These are phyloP conservation scores for Zosterops japonicus DNA, from an alignment of 2,113 vertebrate genomes.

Conservation along the genomic window DNA sequence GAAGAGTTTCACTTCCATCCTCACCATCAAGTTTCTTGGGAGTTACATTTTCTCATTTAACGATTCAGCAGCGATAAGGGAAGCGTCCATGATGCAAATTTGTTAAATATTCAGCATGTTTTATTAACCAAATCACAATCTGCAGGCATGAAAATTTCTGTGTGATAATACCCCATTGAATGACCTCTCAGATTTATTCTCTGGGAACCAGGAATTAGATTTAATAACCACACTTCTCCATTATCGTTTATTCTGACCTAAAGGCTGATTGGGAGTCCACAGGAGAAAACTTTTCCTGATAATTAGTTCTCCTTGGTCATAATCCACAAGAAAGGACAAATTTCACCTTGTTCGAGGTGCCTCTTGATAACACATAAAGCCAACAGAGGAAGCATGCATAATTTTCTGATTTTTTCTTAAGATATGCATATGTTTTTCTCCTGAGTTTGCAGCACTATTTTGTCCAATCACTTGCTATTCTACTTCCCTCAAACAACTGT, in stretches of 20 bases:
- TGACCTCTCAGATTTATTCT: constrained; percentile 71
- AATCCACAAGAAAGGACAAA: constrained; percentile 73
- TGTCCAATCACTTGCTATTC: constrained; percentile 6
- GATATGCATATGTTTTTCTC: background rate
- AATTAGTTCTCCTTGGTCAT: constrained; percentile 74
- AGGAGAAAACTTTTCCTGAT: constrained; percentile 65
- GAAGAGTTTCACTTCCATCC: constrained; percentile 26
- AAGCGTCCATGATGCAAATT: constrained; percentile 47
- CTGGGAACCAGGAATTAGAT: constrained; percentile 59
- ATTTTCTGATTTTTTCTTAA: constrained; percentile 32
- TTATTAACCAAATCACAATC: constrained; percentile 68
- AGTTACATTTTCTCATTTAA: constrained; percentile 59
- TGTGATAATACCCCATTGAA: constrained; percentile 60
- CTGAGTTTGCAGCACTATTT: constrained; percentile 41
- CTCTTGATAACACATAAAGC: constrained; percentile 66
- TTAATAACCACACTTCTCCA: constrained; percentile 69
- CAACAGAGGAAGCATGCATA: constrained; percentile 24
- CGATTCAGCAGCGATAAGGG: constrained; percentile 46
- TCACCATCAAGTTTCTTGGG: background rate
- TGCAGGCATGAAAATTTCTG: constrained; percentile 57
- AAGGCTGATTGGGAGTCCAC: constrained; percentile 67
- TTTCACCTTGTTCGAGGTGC: constrained; percentile 71
- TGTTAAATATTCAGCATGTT: constrained; percentile 63
- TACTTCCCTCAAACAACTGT: background rate
- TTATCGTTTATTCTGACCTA: constrained; percentile 75